Base-by-base conservation (phyloP, 2,888 invertebrate genomes). In the Melangyna quadrimaculata region DNA sequence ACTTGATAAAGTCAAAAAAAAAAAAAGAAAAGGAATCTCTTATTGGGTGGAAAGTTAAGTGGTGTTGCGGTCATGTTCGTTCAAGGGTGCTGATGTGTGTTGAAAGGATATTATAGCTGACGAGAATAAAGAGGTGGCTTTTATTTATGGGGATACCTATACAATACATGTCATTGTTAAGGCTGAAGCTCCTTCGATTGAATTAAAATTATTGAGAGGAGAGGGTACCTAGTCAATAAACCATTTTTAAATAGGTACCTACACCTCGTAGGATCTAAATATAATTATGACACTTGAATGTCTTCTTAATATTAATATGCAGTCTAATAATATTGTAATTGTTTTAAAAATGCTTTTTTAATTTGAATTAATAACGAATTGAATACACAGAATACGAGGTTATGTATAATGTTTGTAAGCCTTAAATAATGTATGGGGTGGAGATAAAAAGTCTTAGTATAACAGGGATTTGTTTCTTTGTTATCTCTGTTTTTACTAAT, bases 51-150 rank as follows among this genome's bases (percentile, higher is more conserved):
- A 69, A n/a, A 78, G 72, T 59, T 55, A 72, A 69, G 69, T 70
- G 73, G 63, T 57, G 78, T 78, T 83, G 82, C 73, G 82, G 82
- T 83, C 82, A 78, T 78, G 55, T 69, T 73, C 69, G 45, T 73
- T 69, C 40, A 53, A 61, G 78, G 78, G 73, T 72, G 78, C 61
- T 73, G 78, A 73, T 78, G 69, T 75, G 63, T 75, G 69, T 40
- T n/a, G 55, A 65, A 71, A 74, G 63, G 63, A 70, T 69, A 73
- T 78, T 72, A n/a, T 14, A 67, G 72, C 22, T 73, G 24, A 43
- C 40, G 29, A 29, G 29, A 37, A 10, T 37, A 40, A 10, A 22
- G 19, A 45, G 19, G 35, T 24, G 12, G 59, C 6, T 35, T 10
- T 37, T 19, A 29, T 51, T 51, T 3, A 51, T 24, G 35, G 45